Evolutionary conservation across 2,113 vertebrate genomes (phyloP).

Genomic region (Brevimyrus niger): DNA sequence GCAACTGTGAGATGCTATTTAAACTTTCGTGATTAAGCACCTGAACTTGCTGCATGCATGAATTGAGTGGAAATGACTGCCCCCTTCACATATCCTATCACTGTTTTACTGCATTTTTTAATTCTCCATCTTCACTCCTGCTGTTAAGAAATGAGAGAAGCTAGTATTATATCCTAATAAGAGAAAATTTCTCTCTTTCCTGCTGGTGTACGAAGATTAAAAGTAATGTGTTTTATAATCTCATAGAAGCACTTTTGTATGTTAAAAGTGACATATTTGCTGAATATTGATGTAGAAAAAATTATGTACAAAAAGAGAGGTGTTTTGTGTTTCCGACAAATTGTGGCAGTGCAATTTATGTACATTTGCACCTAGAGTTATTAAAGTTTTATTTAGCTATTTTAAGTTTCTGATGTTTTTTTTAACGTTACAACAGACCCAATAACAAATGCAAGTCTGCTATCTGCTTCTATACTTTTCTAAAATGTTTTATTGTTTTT

Average conservation of each 20-base stretch:
- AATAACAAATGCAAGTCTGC: not conserved
- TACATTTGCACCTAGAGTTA: constrained; percentile 99
- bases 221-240: constrained; percentile 82
- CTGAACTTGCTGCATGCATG: not conserved
- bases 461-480: not conserved
- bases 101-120: not conserved
- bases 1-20: not conserved
- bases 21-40: not conserved
- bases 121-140: not conserved
- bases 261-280: constrained; percentile 79
- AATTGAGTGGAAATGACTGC: not conserved
- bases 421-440: not conserved
- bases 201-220: not conserved
- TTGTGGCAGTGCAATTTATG: constrained; percentile 98
- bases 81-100: not conserved
- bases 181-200: not conserved
- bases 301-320: constrained; percentile 90
- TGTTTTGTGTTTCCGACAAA: constrained; percentile 75
- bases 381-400: constrained; percentile 99
- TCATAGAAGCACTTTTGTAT: constrained; percentile 94
- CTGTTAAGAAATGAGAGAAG: not conserved
- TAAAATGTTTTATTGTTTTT: not conserved
- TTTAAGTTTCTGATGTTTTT: constrained; percentile 58
- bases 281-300: constrained; percentile 69
- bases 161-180: not conserved